Base-by-base conservation (phyloP, 2,113 vertebrate genomes). In the Takifugu bimaculatus region DNA sequence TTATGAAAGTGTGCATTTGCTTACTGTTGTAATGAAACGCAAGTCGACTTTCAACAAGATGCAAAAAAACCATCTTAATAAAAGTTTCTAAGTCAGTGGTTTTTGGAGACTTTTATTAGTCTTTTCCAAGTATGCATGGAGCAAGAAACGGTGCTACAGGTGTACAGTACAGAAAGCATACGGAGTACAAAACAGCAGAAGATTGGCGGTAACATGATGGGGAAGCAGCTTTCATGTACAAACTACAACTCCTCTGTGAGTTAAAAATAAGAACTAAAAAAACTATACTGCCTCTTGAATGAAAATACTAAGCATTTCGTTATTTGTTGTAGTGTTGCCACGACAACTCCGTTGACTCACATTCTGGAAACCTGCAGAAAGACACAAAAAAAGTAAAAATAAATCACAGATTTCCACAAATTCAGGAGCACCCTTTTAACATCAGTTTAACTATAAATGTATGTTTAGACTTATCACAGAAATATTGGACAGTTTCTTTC, bases 91-190 rank as follows among this genome's bases (percentile, higher is more conserved):
- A 64, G 27, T 50, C 42, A 25, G 15, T 60, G 13, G 25, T 50
- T 78, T 72, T 74, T 47, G 60, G 62, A 81, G 72, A 47, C 10
- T 52, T 89, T 88, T 84, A 83, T 84, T 89, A 54, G 77, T 65
- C 67, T 48, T 74, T 70, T 56, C 55, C 54, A 64, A 72, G 68
- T 83, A 54, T 65, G 50, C 56, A 71, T 61, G 49, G 74, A 79
- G 52, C 29, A 64, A 72, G 44, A 80, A 76, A 83, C 61, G 63
- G 47, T 63, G 66, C 66, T 79, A 86, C 73, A 82, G n/a, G 39
- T 68, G 54, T 69, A 83, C 75, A 66, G 57, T 70, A 84, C 78
- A 82, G 65, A 59, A 73, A 81, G 57, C 54, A 51, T 35, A 44
- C 61, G 55, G 52, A 57, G 58, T 86, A 88, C 62, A 88, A 88